Base-by-base conservation (phyloP, 2,113 vertebrate genomes). In the Thalassoma bifasciatum region DNA sequence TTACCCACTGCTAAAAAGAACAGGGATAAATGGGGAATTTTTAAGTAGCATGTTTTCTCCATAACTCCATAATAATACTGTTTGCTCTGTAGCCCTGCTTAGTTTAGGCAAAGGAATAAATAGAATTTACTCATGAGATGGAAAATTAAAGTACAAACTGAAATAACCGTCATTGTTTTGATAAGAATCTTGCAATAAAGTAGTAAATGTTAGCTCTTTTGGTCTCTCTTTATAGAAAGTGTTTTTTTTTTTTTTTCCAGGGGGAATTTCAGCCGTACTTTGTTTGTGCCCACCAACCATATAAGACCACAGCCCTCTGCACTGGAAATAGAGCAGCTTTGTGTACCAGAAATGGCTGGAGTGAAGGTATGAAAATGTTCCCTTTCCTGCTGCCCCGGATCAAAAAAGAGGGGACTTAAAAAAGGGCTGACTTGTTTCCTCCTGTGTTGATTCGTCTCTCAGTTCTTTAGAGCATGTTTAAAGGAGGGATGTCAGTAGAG, bases 241-340 rank as follows among this genome's bases (percentile, higher is more conserved):
- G 24, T 79, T 83, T 81, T 72, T 64, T 71, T 83, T 81, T 72
- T 64, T 71, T 61, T 10, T 49, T 72, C 49, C 8, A 1, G 38
- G 57, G 37, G 72, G 71, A 69, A 70, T 81, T 79, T 77, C 77
- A 60, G 44, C 44, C 17, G 38, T 40, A 40, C 38, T 40, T 16
- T 46, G 17, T 46, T 16, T 46, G 17, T 19, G 17, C 34, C 61
- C 13, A 58, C 74, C 51, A 59, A 36, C 79, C 57, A 17, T 40
- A 66, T 75, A 69, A 85, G 77, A 82, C 82, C 75, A 58, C 60
- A 67, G 68, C 61, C 67, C 66, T 84, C 71, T 83, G 73, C 23
- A 2, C 58, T 59, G 46, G 56, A 83, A 82, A 90, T 83, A 91
- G 77, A 89, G 86, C 67, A 30, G 85, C 84, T 86, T 86, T 92